phyloP scores from a whole-genome alignment of 2,797 vertebrate genomes.

The Botia almorhae region DNA sequence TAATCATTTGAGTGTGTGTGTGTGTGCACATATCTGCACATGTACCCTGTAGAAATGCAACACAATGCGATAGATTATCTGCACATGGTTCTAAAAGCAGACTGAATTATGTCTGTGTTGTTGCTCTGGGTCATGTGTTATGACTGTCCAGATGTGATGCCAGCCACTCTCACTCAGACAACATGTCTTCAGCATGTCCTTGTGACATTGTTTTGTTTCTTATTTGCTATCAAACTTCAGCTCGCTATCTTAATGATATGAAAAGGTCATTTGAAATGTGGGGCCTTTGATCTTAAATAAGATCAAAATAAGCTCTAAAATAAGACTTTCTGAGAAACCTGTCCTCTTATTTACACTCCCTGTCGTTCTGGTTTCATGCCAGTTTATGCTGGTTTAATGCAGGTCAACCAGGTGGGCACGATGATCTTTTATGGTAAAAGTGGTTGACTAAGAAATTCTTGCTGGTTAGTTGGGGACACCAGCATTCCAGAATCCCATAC shows the following conservation, averaged over 20 bases:
- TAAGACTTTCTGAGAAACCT: constrained; percentile 17
- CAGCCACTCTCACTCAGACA: neutral
- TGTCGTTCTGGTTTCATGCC: neutral
- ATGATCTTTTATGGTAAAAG: neutral
- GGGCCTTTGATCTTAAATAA: constrained; percentile 32
- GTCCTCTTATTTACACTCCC: neutral
- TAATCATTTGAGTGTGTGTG: neutral
- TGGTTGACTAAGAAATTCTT: neutral
- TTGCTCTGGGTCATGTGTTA: constrained; percentile 38
- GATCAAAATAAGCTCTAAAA: neutral
- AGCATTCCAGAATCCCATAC: neutral
- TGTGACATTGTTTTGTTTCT: constrained; percentile 41
- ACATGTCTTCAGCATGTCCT: constrained; percentile 34
- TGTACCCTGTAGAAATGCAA: neutral
- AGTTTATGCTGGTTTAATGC: neutral
- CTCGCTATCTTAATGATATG: constrained; percentile 27
- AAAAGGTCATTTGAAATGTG: constrained; percentile 24
- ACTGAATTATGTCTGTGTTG: constrained; percentile 33
- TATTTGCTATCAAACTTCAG: constrained; percentile 38
- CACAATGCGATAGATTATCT: constrained; percentile 36
- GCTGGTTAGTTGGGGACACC: neutral
- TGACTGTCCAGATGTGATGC: constrained; percentile 42
- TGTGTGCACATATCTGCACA: neutral
- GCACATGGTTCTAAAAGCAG: constrained; percentile 2
- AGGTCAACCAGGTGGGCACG: neutral